phyloP scores from a whole-genome alignment of 2,797 vertebrate genomes.

The Perodicticus potto region DNA sequence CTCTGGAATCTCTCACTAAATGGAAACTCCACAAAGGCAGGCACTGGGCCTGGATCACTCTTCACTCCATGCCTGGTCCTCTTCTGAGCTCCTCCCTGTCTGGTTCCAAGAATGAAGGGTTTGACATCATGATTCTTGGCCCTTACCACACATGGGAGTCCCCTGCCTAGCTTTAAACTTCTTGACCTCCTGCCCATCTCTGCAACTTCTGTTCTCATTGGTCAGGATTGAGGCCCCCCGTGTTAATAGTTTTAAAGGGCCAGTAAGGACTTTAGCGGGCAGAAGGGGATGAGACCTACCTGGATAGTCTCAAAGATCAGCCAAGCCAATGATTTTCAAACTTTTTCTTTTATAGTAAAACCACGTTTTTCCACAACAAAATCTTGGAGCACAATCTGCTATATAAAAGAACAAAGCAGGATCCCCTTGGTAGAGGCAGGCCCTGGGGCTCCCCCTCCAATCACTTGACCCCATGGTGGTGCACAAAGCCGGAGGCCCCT shows the following conservation, averaged over 20 bases:
- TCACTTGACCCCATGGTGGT: fast-evolving
- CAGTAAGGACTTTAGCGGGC: no score
- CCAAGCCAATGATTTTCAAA: background rate
- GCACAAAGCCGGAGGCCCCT: background rate
- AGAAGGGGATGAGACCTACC: background rate
- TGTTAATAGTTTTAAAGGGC: background rate
- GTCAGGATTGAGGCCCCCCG: background rate
- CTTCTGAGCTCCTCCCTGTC: background rate
- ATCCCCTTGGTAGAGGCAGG: fast-evolving
- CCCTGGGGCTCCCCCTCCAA: background rate
- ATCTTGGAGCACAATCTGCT: background rate
- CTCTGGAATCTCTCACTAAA: background rate
- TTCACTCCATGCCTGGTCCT: background rate
- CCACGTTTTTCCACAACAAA: background rate
- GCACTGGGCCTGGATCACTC: fast-evolving
- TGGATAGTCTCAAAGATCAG: background rate
- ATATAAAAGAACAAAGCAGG: background rate
- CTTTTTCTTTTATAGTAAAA: background rate
- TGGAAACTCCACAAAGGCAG: background rate
- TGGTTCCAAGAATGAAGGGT: background rate
- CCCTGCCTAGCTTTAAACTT: background rate
- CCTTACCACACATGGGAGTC: background rate
- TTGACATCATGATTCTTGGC: conserved; percentile 36
- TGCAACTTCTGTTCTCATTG: background rate
- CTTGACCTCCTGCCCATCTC: background rate